Base-by-base conservation (phyloP, 2,888 invertebrate genomes). In the Leptothorax acervorum region DNA sequence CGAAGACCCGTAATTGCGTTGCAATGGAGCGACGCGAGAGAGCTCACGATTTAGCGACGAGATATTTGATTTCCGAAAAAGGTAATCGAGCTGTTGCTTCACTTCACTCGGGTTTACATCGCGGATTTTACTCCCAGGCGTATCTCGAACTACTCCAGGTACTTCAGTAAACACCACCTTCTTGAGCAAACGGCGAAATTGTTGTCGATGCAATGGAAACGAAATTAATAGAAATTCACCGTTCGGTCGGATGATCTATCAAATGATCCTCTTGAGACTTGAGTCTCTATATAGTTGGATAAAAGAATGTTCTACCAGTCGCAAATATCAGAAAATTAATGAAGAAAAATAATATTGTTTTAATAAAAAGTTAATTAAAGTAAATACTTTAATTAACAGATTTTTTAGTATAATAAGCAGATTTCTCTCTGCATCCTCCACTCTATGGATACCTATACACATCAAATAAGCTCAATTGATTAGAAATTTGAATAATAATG, bases 51-150 rank as follows among this genome's bases (percentile, higher is more conserved):
- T 62, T 42, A 66, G 31, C 55, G 35, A 48, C 55, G 83, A 82
- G 63, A 75, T 79, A 70, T 84, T 84, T 84, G 68, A 51, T 74
- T 75, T 31, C 62, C 35, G 55, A 62, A 53, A 82, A 71, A 82
- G 65, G 35, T 73, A 86, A 84, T 86, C 76, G 78, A 75, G 15
- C 45, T 35, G 12, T 5, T 66, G 76, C 66, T 68, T 57, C 76
- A 60, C 31, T 65, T 48, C 23, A 23, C 70, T 71, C 8, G n/a
- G n/a, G 15, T 55, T 48, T 57, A 68, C 11, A 23, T 39, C 66
- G 23, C 39, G n/a, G 51, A 39, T 74, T 74, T 62, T 68, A 48
- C 45, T 42, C 35, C 23, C 23, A 11, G 18, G 4, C 31, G 18
- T 5, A 28, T 1, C 12, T 60, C 8, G 28, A 51, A 45, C 8